A percentile compares a stretch with the other conserved stretches of the same genome.
These are phyloP conservation scores for Rotaria socialis DNA, from an alignment of 2,888 invertebrate species.

Conservation along the genomic window DNA sequence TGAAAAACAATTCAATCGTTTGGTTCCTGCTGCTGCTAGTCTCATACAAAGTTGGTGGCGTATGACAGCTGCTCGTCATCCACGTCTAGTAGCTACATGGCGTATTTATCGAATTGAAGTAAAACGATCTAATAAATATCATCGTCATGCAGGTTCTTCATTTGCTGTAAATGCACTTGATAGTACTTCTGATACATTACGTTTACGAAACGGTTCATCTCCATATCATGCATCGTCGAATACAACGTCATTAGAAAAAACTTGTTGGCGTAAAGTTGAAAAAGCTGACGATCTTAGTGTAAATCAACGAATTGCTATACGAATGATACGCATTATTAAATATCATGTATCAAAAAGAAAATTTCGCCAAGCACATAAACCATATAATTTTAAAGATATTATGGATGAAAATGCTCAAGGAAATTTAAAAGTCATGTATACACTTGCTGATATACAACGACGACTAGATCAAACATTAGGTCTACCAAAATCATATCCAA, in stretches of 20 bases:
- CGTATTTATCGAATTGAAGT: constrained; percentile 29
- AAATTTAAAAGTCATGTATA: constrained; percentile 36
- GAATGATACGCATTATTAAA: constrained; percentile 23
- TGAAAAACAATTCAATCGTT: constrained; percentile 44
- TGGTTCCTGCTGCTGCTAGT: constrained; percentile 45
- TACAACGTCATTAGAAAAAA: neutral
- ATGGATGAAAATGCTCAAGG: constrained; percentile 37
- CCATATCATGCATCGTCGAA: neutral
- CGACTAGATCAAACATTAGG: constrained; percentile 37
- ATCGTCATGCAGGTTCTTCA: neutral
- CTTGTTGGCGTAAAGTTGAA: neutral
- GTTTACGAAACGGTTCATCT: neutral
- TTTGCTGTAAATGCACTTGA: neutral
- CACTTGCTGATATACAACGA: constrained; percentile 30
- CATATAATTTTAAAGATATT: constrained; percentile 36
- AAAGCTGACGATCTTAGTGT: constrained; percentile 10
- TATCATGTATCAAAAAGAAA: constrained; percentile 27
- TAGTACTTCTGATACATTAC: neutral
- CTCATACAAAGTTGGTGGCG: constrained; percentile 47
- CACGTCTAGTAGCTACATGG: neutral
- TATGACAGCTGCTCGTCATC: constrained; percentile 33
- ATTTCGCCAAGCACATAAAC: constrained; percentile 37
- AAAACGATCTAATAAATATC: neutral
- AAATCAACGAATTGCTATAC: constrained; percentile 2
- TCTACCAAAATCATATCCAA: constrained; percentile 31